phyloP scores from a whole-genome alignment of 1,140 invertebrate species.

The Drosophila baimaii region DNA sequence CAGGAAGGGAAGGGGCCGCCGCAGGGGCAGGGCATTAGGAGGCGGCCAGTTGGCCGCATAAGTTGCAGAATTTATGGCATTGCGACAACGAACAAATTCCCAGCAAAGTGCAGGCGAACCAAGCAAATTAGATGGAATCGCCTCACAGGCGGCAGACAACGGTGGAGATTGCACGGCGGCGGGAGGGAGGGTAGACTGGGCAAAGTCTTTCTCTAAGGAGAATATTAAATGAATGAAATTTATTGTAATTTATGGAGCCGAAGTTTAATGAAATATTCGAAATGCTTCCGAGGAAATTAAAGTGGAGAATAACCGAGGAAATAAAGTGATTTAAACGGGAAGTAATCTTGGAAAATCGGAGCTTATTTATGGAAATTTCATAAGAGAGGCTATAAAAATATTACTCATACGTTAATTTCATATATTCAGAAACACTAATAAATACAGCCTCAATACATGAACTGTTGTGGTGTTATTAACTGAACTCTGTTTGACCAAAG shows the following conservation, averaged over 20 bases:
- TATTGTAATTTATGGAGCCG: constrained; percentile 43
- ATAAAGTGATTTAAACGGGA: not conserved
- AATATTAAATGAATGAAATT: constrained; percentile 42
- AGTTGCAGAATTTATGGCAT: constrained; percentile 76
- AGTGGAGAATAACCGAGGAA: not conserved
- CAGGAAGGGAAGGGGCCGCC: constrained; percentile 5
- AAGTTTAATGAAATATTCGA: constrained; percentile 54
- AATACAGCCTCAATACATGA: too few species aligned
- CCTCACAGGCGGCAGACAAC: constrained; percentile 13
- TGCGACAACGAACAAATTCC: constrained; percentile 71
- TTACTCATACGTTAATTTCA: not conserved
- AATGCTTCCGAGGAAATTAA: constrained; percentile 4
- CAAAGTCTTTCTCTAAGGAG: not conserved
- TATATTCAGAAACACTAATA: too few species aligned
- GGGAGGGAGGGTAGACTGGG: too few species aligned
- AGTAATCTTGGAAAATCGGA: not conserved
- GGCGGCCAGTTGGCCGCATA: constrained; percentile 67
- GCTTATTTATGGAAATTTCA: not conserved
- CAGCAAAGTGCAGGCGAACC: constrained; percentile 53
- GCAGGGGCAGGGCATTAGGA: not conserved
- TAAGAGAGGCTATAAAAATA: not conserved
- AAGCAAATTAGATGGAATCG: constrained; percentile 59
- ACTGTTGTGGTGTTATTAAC: too few species aligned
- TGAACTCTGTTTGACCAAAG: too few species aligned
- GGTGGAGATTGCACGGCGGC: constrained; percentile 4